phyloP scores from a whole-genome alignment of 2,888 invertebrate species.

The Drosophila mimica region DNA sequence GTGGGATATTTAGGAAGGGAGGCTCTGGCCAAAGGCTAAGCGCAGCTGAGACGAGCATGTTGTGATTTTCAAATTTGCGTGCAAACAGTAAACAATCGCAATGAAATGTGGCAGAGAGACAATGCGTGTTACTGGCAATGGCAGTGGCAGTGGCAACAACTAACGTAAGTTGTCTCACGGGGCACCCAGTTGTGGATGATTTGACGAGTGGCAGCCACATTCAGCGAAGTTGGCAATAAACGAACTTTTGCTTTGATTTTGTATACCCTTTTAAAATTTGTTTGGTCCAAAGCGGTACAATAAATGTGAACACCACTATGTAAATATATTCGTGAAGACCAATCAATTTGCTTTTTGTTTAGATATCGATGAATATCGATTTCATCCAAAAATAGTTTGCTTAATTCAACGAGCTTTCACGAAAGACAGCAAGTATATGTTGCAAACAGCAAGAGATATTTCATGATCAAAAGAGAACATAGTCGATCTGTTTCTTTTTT shows the following conservation, averaged over 20 bases:
- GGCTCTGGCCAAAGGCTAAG: conserved; percentile 51
- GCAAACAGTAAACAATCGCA: conserved; percentile 50
- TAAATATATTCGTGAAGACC: not conserved
- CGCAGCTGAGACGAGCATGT: conserved; percentile 49
- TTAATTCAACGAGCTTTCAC: not conserved
- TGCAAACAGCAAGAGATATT: not conserved
- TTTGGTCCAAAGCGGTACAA: not conserved
- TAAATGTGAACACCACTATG: too few species aligned
- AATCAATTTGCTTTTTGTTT: not conserved
- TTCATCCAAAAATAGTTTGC: not conserved
- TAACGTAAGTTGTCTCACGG: conserved; percentile 70
- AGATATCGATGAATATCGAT: not conserved
- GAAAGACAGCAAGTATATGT: not conserved
- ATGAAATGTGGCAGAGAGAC: conserved; percentile 29
- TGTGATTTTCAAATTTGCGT: conserved; percentile 75
- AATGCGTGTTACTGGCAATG: conserved; percentile 33
- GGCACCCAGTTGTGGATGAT: conserved; percentile 51
- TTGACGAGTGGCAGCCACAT: conserved; percentile 56
- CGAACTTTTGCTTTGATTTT: conserved; percentile 65
- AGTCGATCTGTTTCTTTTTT: not conserved
- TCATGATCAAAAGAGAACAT: not conserved
- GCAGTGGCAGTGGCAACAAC: conserved; percentile 38
- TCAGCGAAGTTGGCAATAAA: conserved; percentile 56
- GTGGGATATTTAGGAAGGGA: conserved; percentile 30
- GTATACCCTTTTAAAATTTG: not conserved